Evolutionary conservation across 2,888 invertebrate genomes (phyloP), one percentile per base, ranked within the genome.

Genomic region (Dexiosoma caninum): DNA sequence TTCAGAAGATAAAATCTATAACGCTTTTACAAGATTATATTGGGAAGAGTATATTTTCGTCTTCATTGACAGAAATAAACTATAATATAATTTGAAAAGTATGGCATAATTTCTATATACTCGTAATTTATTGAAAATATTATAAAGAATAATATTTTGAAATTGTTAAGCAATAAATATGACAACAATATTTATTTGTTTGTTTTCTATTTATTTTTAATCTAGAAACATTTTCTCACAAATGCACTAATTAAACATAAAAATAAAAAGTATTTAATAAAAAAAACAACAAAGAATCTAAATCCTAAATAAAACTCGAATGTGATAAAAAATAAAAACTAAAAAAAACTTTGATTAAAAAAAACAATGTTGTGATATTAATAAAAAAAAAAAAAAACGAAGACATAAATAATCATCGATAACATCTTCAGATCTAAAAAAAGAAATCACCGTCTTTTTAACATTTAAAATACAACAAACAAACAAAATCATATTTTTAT

Each of bases 201-300:
- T 64, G 59, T 81, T 71, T 77, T 70, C 62, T 69, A 55, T 83
- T 55, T 64, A 75, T 77, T 71, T 60, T 64, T 79, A 57, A 76
- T 81, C 78, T 84, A 86, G 85, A 86, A 85, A 85, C 86, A 85
- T 86, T 87, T 84, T 84, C n/a, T n/a, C 86, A 85, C 86, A 87
- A 84, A 74, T 81, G 81, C 77, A 77, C 72, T 81, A 81, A 80
- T 67, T 72, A 71, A 64, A 67, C 62, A 40, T 46, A 69, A 66
- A 51, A 62, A 74, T 44, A 32, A 44, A 74, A 55, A 16, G 71
- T 30, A 44, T 57, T 14, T 66, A 64, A 55, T 49, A 51, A 37
- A 42, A 76, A 74, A 46, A 49, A 42, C 42, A 69, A 35, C 14
- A 21, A 62, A 44, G 19, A 21, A 23, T 23, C n/a, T 35, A 62